These are phyloP conservation scores for Sycon ciliatum DNA, from an alignment of 37 sponge, comb jelly and placozoan species.

Conservation along the genomic window DNA sequence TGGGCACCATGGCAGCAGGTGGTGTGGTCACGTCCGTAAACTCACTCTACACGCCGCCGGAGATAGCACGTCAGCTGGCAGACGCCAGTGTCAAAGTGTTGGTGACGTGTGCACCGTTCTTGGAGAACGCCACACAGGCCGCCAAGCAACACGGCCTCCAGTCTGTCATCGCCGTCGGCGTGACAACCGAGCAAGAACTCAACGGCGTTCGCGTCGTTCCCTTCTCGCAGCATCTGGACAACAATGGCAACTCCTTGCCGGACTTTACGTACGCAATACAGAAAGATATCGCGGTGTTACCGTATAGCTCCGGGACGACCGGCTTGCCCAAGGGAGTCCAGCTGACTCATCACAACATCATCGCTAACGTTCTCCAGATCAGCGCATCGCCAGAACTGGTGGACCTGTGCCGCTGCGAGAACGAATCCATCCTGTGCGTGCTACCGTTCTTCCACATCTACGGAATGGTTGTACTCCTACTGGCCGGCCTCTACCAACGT, in stretches of 20 bases:
- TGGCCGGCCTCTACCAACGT: constrained; percentile 34
- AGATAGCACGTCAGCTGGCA: constrained; percentile 56
- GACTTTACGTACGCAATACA: constrained; percentile 17
- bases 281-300: constrained; percentile 48
- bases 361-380: constrained; percentile 39
- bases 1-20: constrained; percentile 57
- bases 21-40: constrained; percentile 61
- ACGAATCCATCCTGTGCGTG: constrained; percentile 23
- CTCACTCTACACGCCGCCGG: constrained; percentile 50
- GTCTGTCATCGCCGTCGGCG: constrained; percentile 39
- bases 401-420: neutral
- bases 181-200: neutral
- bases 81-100: constrained; percentile 40
- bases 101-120: constrained; percentile 40
- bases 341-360: constrained; percentile 61
- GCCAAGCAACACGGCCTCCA: constrained; percentile 15
- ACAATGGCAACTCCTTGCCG: constrained; percentile 41
- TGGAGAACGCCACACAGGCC: constrained; percentile 39
- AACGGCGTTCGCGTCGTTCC: constrained; percentile 10
- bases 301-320: constrained; percentile 80
- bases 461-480: constrained; percentile 46
- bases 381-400: constrained; percentile 30
- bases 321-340: constrained; percentile 79
- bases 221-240: constrained; percentile 23
- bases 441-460: constrained; percentile 76